Base-by-base conservation (phyloP, 64 coral and sea anemone species). In the Platygyra sinensis region DNA sequence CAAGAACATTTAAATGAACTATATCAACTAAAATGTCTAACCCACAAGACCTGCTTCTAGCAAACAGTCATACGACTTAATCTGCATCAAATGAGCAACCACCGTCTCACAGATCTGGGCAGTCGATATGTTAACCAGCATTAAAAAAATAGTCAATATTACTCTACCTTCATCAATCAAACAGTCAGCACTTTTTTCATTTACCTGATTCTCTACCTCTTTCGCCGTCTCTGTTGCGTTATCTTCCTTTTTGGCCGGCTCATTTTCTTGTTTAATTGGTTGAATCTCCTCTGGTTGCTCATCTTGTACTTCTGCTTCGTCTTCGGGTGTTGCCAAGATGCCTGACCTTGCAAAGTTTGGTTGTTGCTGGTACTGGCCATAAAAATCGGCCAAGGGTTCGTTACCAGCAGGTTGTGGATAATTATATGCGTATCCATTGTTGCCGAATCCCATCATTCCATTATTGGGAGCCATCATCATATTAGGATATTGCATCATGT, bases 381-480 rank as follows among this genome's bases (percentile, higher is more conserved):
- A 85, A 85, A 85, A 72, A 29, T 69, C 81, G 19, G 81, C 62
- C 62, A 85, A 71, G 28, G 81, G 81, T 36, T 85, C 38, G 49
- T 71, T 85, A 51, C 32, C 31, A 4, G 38, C 3, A 4, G 62
- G 62, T 51, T 85, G 62, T 13, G 81, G 81, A 15, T 69, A 85
- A 71, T 85, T 85, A 27, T 85, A 85, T 0, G 63, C 81, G 13
- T 85, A 85, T 25, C 60, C 81, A n/a, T 85, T 85, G 32, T 71
- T 67, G n/a, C 38, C 81, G 10, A 50, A 69, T 0, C 81, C 81
- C 62, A 85, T 20, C 63, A 85, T 72, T 50, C 81, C 81, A 38
- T 71, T 67, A 24, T 85, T 85, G 39, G 81, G 81, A 71, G 32
- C 81, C 81, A 85, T 85, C n/a, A 61, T 61, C n/a, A 61, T 61